These are phyloP conservation scores for Coilia nasus DNA, from an alignment of 2,797 vertebrate genomes.

Conservation along the genomic window DNA sequence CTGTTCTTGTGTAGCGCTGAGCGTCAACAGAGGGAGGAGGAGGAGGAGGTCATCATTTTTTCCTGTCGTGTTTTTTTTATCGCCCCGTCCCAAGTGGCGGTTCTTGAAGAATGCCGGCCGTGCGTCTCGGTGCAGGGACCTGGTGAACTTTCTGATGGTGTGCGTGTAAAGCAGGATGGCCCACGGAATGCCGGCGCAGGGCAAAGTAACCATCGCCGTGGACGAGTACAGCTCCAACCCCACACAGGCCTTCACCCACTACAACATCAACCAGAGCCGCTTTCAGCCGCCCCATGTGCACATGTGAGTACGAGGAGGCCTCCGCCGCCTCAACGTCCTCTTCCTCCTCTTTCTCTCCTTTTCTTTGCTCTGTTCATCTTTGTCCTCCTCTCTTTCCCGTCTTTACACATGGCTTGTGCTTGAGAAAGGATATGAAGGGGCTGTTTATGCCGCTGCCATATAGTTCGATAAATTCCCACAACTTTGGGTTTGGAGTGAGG, in stretches of 20 bases:
- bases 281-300: slow-evolving; percentile 97
- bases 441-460: neutral
- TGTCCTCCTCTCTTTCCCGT: neutral
- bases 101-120: slow-evolving; percentile 81
- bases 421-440: no score
- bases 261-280: slow-evolving; percentile 98
- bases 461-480: neutral
- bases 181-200: slow-evolving; percentile 91
- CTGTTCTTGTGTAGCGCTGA: neutral
- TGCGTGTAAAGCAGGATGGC: slow-evolving; percentile 87
- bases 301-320: slow-evolving; percentile 82
- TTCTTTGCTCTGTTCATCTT: neutral
- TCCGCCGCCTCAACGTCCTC: neutral
- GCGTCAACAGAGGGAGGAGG: neutral
- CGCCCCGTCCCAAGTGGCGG: slow-evolving; percentile 56
- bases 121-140: slow-evolving; percentile 77
- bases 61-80: slow-evolving; percentile 57
- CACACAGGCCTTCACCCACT: slow-evolving; percentile 96
- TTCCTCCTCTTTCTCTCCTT: neutral
- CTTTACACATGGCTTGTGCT: neutral
- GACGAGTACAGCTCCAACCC: slow-evolving; percentile 99
- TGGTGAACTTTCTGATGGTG: slow-evolving; percentile 87
- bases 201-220: slow-evolving; percentile 95
- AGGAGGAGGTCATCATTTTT: slow-evolving; percentile 26
- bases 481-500: neutral